Conservation (phyloP, 2,888 invertebrate genomes). For the Melanophora roralis region DNA sequence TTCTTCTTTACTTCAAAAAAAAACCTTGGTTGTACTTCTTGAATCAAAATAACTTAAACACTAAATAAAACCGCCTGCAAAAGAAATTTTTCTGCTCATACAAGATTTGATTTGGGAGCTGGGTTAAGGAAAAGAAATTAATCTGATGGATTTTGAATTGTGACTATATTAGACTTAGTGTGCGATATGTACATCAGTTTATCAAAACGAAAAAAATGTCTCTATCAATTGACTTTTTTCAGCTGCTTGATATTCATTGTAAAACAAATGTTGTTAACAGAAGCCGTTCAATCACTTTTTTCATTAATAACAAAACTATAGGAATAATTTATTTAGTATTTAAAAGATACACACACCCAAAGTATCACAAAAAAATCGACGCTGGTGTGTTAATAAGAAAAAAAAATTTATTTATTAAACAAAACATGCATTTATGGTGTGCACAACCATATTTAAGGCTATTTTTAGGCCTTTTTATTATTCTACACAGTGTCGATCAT, state of each 20-base stretch:
- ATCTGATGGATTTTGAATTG: too few relatives aligned
- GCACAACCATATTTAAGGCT: conserved; percentile 13
- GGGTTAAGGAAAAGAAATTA: too few relatives aligned
- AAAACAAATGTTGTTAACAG: conserved; percentile 25
- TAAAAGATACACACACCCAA: neutral
- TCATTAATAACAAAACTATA: conserved; percentile 3
- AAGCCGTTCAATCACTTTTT: neutral
- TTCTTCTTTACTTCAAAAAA: too few relatives aligned
- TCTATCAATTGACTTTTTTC: too few relatives aligned
- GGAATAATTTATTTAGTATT: conserved; percentile 15
- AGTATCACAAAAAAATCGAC: neutral
- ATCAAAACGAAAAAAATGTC: too few relatives aligned
- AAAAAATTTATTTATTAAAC: neutral
- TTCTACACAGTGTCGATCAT: neutral
- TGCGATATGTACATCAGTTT: too few relatives aligned
- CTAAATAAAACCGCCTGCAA: too few relatives aligned
- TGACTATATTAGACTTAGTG: too few relatives aligned
- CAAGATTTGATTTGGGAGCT: too few relatives aligned
- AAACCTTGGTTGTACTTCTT: too few relatives aligned
- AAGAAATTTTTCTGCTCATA: too few relatives aligned
- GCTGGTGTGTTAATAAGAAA: neutral
- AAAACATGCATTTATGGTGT: conserved; percentile 50
- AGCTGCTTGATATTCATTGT: neutral
- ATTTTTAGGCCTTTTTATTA: conserved; percentile 32
- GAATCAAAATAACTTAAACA: too few relatives aligned